Evolutionary conservation across 2,113 vertebrate species (phyloP), one percentile per base, ranked within the genome.

Genomic region (Larimichthys crocea): DNA sequence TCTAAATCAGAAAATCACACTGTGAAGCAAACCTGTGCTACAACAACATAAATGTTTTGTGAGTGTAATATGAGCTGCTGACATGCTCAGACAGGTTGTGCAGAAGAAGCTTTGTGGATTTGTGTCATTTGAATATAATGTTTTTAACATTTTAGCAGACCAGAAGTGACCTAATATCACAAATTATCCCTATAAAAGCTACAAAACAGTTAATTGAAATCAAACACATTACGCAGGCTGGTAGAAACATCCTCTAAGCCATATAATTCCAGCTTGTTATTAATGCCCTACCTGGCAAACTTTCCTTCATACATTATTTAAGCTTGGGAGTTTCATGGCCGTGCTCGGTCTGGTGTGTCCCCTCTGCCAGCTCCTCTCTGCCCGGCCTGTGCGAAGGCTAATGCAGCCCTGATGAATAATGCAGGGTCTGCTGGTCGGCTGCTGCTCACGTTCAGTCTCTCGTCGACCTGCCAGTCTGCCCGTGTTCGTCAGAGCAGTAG

Each of bases 391-490:
- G 70, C 48, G 69, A 86, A 84, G 86, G 66, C 86, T 90, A 83
- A 89, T 87, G 87, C 82, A 56, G 62, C 59, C 65, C 66, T 57
- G 67, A 92, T 95, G 90, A 95, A 94, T 95, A 94, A 94, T 95
- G 87, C 77, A 95, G 72, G 20, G 12, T 44, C 55, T 82, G 63
- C 85, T 83, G 86, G 70, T 74, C 59, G 53, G 50, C 81, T 77
- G 84, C 84, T 75, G 82, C 83, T 92, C 82, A 64, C 79, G 71
- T 85, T 92, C 22, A 3, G 78, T 82, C 79, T 88, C 53, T 65
- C 72, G 86, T 76, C 60, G 26, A 83, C 69, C 68, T 49, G 64
- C 77, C 74, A 26, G 60, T 20, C 57, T 46, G 80, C 69, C 14
- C 40, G 26, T 66, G 83, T 80, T 50, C 69, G 56, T 82, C 77